phyloP scores from a whole-genome alignment of 2,888 invertebrate genomes.

The Miltochrista miniata region DNA sequence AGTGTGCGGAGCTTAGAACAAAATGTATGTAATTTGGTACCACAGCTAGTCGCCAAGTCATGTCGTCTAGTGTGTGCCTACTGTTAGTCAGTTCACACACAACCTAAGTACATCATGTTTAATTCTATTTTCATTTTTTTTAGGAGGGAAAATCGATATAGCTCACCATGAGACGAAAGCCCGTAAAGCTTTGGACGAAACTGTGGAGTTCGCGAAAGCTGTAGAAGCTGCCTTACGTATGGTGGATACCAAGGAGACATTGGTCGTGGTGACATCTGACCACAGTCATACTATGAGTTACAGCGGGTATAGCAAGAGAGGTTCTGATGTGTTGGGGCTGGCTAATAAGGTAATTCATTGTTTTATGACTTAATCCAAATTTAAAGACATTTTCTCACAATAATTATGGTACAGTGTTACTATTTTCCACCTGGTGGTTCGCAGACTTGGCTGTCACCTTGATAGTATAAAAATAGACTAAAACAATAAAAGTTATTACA shows the following conservation, averaged over 20 bases:
- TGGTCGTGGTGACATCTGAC: slow-evolving; percentile 92
- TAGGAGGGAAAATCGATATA: slow-evolving; percentile 87
- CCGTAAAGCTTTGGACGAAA: slow-evolving; percentile 89
- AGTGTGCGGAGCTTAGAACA: too few species aligned
- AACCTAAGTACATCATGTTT: too few species aligned
- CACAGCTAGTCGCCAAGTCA: too few species aligned
- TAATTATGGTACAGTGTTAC: too few species aligned
- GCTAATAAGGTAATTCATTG: slow-evolving; percentile 53
- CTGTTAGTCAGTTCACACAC: too few species aligned
- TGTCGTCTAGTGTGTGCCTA: too few species aligned
- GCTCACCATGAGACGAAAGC: slow-evolving; percentile 89
- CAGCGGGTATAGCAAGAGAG: slow-evolving; percentile 88
- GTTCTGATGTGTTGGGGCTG: slow-evolving; percentile 72
- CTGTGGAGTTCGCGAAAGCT: slow-evolving; percentile 90
- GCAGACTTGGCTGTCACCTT: too few species aligned
- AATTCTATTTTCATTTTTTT: slow-evolving; percentile 16
- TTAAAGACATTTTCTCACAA: too few species aligned
- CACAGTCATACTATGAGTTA: slow-evolving; percentile 91
- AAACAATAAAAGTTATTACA: too few species aligned
- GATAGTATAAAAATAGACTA: too few species aligned
- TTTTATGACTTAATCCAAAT: background rate
- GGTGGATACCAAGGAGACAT: slow-evolving; percentile 87
- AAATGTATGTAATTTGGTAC: too few species aligned
- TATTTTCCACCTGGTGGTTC: too few species aligned
- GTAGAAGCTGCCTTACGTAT: slow-evolving; percentile 85